phyloP scores from a whole-genome alignment of 2,797 vertebrate species.

The Pseudochaenichthys georgianus region DNA sequence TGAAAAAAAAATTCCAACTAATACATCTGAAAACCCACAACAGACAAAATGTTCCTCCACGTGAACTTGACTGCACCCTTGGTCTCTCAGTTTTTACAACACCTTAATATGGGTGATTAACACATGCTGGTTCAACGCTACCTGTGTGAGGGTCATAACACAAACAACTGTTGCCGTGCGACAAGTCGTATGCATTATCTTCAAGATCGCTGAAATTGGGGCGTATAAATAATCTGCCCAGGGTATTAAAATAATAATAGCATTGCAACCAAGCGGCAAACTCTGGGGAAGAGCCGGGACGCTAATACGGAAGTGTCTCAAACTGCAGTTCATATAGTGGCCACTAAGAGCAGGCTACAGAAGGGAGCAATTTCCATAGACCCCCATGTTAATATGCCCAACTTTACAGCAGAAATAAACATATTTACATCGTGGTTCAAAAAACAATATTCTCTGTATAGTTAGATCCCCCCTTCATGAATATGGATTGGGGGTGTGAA shows the following conservation, averaged over 20 bases:
- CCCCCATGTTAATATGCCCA: too few relatives aligned
- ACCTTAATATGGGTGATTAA: slow-evolving; percentile 1
- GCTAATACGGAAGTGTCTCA: too few relatives aligned
- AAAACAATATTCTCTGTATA: too few relatives aligned
- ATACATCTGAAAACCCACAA: not conserved
- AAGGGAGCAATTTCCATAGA: too few relatives aligned
- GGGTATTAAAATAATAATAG: slow-evolving; percentile 7
- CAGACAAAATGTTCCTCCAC: not conserved
- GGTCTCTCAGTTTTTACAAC: not conserved
- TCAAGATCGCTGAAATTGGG: not conserved
- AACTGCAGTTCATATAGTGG: too few relatives aligned
- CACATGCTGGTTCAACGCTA: not conserved
- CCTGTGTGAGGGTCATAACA: not conserved
- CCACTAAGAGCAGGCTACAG: too few relatives aligned
- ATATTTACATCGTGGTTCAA: too few relatives aligned
- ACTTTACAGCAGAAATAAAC: too few relatives aligned
- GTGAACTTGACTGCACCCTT: not conserved
- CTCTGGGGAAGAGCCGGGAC: too few relatives aligned
- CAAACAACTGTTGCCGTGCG: not conserved
- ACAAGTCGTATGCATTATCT: not conserved
- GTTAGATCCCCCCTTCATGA: too few relatives aligned
- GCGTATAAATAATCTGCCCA: not conserved
- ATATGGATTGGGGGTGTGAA: too few relatives aligned
- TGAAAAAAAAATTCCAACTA: slow-evolving; percentile 5
- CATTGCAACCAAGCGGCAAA: too few relatives aligned